Evolutionary conservation across 53 echinoderm and acorn worm species (phyloP).

Genomic region (Actinopyga echinites): DNA sequence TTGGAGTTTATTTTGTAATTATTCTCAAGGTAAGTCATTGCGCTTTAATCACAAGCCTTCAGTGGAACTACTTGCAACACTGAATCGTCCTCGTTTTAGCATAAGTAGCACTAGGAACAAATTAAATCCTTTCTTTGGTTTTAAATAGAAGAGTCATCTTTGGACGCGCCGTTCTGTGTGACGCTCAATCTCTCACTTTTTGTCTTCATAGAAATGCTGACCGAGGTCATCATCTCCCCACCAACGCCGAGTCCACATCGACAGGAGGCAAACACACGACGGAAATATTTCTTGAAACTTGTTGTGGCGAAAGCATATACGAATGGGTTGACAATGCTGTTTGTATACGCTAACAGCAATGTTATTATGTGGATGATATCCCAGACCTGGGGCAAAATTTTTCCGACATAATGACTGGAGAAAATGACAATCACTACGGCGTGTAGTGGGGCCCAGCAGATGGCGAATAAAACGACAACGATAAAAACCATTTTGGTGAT

Average conservation of each 20-base stretch:
- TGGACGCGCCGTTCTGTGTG: conserved; percentile 28
- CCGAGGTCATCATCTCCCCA: conserved; percentile 52
- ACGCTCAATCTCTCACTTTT: conserved; percentile 76
- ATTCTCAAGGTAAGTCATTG: too few relatives aligned
- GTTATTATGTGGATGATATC: conserved; percentile 47
- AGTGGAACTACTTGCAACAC: too few relatives aligned
- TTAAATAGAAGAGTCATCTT: conserved; percentile 67
- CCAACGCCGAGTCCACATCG: conserved; percentile 13
- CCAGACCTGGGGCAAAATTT: too few relatives aligned
- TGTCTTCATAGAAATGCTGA: conserved; percentile 85
- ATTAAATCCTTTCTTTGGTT: too few relatives aligned
- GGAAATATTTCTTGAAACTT: conserved; percentile 77
- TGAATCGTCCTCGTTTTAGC: too few relatives aligned
- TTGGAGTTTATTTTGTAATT: too few relatives aligned
- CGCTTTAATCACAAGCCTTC: too few relatives aligned
- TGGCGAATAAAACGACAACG: conserved; percentile 89
- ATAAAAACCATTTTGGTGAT: conserved; percentile 98
- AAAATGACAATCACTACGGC: conserved; percentile 42
- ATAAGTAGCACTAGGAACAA: too few relatives aligned
- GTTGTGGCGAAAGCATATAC: conserved; percentile 91
- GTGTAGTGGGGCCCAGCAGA: conserved; percentile 91
- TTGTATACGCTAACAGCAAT: conserved; percentile 69
- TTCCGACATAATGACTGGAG: too few relatives aligned
- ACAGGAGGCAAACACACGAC: conserved; percentile 49
- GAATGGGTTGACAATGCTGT: conserved; percentile 84